Evolutionary conservation across 2,888 invertebrate species (phyloP).

Genomic region (Agrenia bidenticulata): DNA sequence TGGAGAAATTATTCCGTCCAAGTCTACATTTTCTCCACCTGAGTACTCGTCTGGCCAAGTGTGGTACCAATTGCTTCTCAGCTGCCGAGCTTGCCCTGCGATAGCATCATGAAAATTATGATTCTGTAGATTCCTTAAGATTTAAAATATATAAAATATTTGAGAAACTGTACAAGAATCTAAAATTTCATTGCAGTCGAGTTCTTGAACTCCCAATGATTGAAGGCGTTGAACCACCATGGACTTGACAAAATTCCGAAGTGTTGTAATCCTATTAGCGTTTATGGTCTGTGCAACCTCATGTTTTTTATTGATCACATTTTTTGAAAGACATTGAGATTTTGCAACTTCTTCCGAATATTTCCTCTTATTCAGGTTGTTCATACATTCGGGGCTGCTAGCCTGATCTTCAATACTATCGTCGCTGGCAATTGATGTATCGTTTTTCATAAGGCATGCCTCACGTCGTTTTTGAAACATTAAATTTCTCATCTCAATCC

Average conservation of each 20-base stretch:
- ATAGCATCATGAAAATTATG: neutral
- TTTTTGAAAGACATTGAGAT: too few species aligned
- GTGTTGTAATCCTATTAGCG: too few species aligned
- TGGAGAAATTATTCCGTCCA: conserved; percentile 11
- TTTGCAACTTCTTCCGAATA: neutral
- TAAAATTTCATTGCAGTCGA: conserved; percentile 32
- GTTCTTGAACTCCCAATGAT: conserved; percentile 28
- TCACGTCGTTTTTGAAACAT: neutral
- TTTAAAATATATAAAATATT: conserved; percentile 1
- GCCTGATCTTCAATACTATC: neutral
- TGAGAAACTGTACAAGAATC: conserved; percentile 33
- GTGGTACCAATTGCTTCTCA: neutral
- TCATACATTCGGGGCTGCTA: neutral
- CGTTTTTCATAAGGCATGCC: neutral
- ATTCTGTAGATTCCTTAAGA: neutral
- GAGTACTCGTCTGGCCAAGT: neutral
- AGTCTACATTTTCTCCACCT: neutral
- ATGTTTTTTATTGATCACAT: too few species aligned
- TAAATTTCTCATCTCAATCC: neutral
- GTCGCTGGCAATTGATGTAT: too few species aligned
- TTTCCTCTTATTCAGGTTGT: neutral
- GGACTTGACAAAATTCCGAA: conserved; percentile 4
- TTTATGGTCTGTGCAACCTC: too few species aligned
- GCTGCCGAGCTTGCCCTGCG: neutral
- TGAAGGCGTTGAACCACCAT: conserved; percentile 5